Base-by-base conservation (phyloP, 1,140 invertebrate species). In the Leptopilina boulardi region DNA sequence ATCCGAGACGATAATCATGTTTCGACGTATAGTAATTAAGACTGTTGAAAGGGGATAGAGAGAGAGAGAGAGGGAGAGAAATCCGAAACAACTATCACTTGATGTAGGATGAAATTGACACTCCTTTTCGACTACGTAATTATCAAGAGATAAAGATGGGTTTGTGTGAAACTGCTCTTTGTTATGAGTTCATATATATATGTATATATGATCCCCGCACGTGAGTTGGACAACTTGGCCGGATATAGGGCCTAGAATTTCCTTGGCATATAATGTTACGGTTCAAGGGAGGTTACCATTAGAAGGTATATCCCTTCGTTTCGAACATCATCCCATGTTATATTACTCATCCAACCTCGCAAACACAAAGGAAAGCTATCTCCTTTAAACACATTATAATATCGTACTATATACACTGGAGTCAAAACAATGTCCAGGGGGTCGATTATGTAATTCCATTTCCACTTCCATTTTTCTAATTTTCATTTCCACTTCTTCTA, bases 221-320 rank as follows among this genome's bases (percentile, higher is more conserved):
- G 34, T 11, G 42, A 15, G 42, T 75, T 71, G 75, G 18, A 26
- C 30, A 34, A 70, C 41, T 72, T 47, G 41, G 26, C 79, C 77
- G 83, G 82, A 86, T 78, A 79, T 78, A 71, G 80, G 74, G 73
- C 82, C 75, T 79, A 76, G 47, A 80, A 76, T 82, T 84, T 86
- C 82, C 78, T 78, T 79, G 83, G 85, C 82, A 76, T 86, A 85
- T 85, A 81, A 78, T 56, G 79, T 85, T 84, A 86, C 83, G 83
- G 73, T 85, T 77, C 80, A 82, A 71, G 70, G 74, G 18, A 74
- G 77, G 75, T 81, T 41, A 56, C 80, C 76, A 80, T 85, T 84
- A 85, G 59, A 76, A 79, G 71, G 77, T n/a, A n/a, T n/a, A n/a
- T 38, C 75, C 51, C 21, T 66, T 66, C 56, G 21, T 15, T 66